phyloP scores from a whole-genome alignment of 2,113 vertebrate species.

The Bos indicus region DNA sequence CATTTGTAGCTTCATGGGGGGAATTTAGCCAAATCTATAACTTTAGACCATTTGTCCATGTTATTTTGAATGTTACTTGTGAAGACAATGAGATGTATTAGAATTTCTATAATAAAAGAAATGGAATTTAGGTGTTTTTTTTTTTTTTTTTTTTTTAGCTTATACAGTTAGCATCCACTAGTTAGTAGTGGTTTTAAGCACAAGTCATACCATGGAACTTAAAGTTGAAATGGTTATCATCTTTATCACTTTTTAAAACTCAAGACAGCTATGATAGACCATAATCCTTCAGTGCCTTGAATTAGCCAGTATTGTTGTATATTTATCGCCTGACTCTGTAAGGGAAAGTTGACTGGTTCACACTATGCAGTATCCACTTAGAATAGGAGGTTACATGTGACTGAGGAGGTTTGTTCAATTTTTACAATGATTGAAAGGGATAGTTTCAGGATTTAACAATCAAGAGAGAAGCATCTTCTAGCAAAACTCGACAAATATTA shows the following conservation, averaged over 20 bases:
- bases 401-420: not conserved
- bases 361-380: rapidly evolving
- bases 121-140: not conserved
- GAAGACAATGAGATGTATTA: not conserved
- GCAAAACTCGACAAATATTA: not conserved
- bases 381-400: not conserved
- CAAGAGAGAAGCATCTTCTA: not conserved
- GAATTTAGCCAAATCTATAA: not conserved
- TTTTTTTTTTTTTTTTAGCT: too few relatives aligned
- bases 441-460: not conserved
- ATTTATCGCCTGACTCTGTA: not conserved
- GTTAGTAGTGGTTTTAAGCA: not conserved
- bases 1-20: not conserved
- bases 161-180: not conserved
- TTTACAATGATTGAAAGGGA: not conserved
- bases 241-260: not conserved
- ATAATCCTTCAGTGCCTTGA: not conserved
- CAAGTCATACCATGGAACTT: not conserved
- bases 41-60: not conserved
- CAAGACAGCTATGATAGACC: not conserved
- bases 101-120: not conserved
- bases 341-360: not conserved
- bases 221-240: not conserved
- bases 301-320: not conserved
- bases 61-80: not conserved